A percentile compares a stretch with the other conserved stretches of the same genome.
Evolutionary conservation across 2,797 vertebrate genomes (phyloP).

Genomic region (Typhlichthys eigenmanni): DNA sequence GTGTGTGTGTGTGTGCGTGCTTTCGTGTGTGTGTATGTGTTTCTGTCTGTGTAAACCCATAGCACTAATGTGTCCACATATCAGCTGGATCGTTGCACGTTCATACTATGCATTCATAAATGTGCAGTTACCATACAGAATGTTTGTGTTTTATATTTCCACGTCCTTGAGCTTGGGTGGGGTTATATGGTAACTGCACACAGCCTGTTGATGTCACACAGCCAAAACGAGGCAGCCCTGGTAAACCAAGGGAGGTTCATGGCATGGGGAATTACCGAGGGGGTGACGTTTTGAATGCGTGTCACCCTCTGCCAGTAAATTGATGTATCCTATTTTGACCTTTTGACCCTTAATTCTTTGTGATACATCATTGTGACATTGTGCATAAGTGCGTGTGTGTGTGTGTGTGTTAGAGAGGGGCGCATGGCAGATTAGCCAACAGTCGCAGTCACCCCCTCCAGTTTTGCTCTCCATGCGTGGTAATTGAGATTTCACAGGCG

Average conservation of each 20-base stretch:
- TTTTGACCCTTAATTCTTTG: constrained; percentile 34
- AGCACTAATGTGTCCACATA: constrained; percentile 16
- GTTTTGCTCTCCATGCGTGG: constrained; percentile 17
- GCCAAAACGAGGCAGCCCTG: too few species aligned
- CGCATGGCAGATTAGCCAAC: constrained; percentile 21
- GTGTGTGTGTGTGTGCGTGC: constrained; percentile 3
- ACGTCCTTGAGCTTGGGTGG: too few species aligned
- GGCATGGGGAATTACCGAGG: constrained; percentile 1
- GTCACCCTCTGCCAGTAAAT: constrained; percentile 11
- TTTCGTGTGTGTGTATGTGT: constrained; percentile 11
- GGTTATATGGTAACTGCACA: too few species aligned
- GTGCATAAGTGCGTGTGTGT: constrained; percentile 4
- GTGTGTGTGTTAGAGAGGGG: background rate
- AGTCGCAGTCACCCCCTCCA: background rate
- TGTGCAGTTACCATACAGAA: too few species aligned
- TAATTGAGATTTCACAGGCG: constrained; percentile 62
- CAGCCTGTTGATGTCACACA: too few species aligned
- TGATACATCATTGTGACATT: background rate
- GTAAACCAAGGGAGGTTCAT: constrained; percentile 15
- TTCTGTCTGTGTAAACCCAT: constrained; percentile 5
- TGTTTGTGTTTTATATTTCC: too few species aligned
- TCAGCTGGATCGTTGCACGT: constrained; percentile 4
- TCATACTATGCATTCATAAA: too few species aligned
- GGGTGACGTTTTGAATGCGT: constrained; percentile 22
- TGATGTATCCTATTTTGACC: constrained; percentile 37